Evolutionary conservation across 2,797 vertebrate genomes (phyloP).

Genomic region (Cynopterus sphinx): DNA sequence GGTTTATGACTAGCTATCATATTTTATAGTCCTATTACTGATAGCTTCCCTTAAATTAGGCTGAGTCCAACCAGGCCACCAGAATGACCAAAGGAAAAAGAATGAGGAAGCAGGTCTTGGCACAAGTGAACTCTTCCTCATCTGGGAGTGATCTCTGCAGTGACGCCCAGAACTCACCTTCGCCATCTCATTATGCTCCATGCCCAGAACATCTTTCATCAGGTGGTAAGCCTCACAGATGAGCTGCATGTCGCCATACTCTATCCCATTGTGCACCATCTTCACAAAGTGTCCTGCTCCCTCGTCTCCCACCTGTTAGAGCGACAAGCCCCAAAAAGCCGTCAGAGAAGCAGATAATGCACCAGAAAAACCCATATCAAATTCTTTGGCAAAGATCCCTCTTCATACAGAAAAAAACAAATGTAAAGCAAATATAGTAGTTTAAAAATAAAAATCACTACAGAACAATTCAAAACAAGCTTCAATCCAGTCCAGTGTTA

Average conservation of each 20-base stretch:
- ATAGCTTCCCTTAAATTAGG: not conserved
- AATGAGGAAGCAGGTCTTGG: not conserved
- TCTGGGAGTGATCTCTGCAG: accelerated
- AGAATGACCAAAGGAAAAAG: not conserved
- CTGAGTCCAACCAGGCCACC: not conserved
- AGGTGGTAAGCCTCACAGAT: conserved; percentile 99
- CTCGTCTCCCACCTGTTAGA: conserved; percentile 95
- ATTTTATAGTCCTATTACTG: not conserved
- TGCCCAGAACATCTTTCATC: conserved; percentile 94
- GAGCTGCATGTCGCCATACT: conserved; percentile 99
- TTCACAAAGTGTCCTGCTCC: conserved; percentile 98
- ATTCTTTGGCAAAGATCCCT: not conserved
- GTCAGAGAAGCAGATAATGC: not conserved
- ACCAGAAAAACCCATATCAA: not conserved
- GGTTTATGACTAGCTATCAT: not conserved
- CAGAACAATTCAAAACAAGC: not conserved
- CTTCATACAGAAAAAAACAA: not conserved
- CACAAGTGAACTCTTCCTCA: not conserved
- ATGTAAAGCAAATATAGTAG: accelerated
- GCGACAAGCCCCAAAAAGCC: not conserved
- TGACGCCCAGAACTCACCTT: conserved; percentile 84
- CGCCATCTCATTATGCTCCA: conserved; percentile 95
- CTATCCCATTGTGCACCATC: conserved; percentile 99
- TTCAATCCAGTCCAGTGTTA: not conserved
- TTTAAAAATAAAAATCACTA: not conserved